Conservation (phyloP, 2,888 invertebrate genomes). For the Malacosoma neustria region DNA sequence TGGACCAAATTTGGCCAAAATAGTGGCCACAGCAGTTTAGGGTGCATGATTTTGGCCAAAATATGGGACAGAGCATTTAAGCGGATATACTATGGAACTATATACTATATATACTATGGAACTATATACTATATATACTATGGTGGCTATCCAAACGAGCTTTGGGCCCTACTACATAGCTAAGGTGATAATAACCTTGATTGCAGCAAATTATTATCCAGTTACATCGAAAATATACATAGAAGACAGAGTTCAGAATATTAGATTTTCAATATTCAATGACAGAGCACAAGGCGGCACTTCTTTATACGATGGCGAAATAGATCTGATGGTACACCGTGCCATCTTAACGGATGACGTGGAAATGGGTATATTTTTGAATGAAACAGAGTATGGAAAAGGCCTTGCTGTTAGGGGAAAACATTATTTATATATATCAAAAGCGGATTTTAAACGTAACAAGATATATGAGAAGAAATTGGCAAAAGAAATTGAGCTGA, state of each 20-base stretch:
- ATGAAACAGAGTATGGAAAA: conserved; percentile 29
- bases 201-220: conserved; percentile 89
- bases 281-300: conserved; percentile 89
- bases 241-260: conserved; percentile 61
- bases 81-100: no score
- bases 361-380: conserved; percentile 17
- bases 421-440: conserved; percentile 41
- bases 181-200: not conserved
- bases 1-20: no score
- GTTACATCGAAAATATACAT: conserved; percentile 87
- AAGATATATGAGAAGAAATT: conserved; percentile 50
- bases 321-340: conserved; percentile 90
- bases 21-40: no score
- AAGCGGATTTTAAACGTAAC: conserved; percentile 32
- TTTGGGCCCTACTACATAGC: not conserved
- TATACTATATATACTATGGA: no score
- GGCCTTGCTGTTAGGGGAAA: conserved; percentile 34
- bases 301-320: conserved; percentile 80
- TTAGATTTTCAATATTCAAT: conserved; percentile 77
- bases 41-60: no score
- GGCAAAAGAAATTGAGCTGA: conserved; percentile 40
- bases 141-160: no score
- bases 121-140: no score
- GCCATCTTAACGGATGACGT: conserved; percentile 87
- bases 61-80: no score